Evolutionary conservation across 2,113 vertebrate species (phyloP), one percentile per base, ranked within the genome.

Genomic region (Oreochromis spilurus): DNA sequence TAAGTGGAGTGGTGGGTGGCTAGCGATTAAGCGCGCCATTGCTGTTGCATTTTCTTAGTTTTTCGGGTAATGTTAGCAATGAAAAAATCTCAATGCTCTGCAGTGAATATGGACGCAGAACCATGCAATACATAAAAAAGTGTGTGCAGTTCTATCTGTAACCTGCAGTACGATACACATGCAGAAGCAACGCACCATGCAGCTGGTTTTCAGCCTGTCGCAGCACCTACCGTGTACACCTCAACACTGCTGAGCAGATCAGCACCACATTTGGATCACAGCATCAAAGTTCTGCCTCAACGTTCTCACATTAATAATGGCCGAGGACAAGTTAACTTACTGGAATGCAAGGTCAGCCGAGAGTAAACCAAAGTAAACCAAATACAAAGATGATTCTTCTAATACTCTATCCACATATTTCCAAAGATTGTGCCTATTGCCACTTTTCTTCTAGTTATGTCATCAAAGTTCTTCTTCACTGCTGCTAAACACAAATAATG

Each of bases 211-310:
- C 78, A 53, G 31, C 88, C 79, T 91, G 84, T 94, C 88, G 89
- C 77, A 94, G 93, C 93, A 94, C 86, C 90, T 89, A 84, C 80
- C 1, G 83, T 79, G 83, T 92, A 82, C 80, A 81, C 86, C 83
- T 86, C 86, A 50, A 53, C 26, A 11, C 84, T 90, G 72, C 81
- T 67, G 62, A 84, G 85, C 82, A 79, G 87, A 83, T 78, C 67
- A 88, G 48, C 52, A n/a, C 79, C 57, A 79, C 78, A 89, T 89
- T 79, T 86, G 88, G 88, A 84, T 91, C 81, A 87, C 82, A 87
- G 52, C 84, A 87, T 55, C 75, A 72, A 80, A 67, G 86, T 79
- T 87, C 79, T n/a, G 21, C 83, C 87, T 88, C 88, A 81, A 72
- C 60, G 40, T 80, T 87, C 80, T 85, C 81, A 24, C 6, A 48